Evolutionary conservation across 2,113 vertebrate species (phyloP), one percentile per base, ranked within the genome.

Genomic region (Gallinago media): DNA sequence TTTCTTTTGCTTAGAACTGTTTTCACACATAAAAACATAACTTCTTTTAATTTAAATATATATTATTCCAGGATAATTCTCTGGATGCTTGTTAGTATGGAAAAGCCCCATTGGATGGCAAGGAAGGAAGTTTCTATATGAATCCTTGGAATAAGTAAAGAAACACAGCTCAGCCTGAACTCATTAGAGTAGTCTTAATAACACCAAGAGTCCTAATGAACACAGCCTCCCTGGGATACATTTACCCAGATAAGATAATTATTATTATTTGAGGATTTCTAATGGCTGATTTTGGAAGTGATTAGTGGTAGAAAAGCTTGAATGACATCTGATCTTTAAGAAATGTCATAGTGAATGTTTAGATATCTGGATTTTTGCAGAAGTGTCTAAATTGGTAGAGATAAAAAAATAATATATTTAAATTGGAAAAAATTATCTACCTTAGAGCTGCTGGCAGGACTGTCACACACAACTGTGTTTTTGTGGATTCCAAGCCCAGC

Each of bases 41-140:
- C 12, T 52, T 42, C 9, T 25, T 7, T 5, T 6, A 68, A 67
- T 61, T 55, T 56, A 38, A 38, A 10, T 29, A 5, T 49, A 23
- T 81, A n/a, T n/a, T 71, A 3, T 49, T 74, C 29, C 26, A 56
- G 25, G 31, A 26, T 10, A 42, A 8, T 47, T 79, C 52, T 38
- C 12, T 34, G 52, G 44, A 34, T 61, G 10, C 27, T 75, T 94
- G 13, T 16, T 50, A 25, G 32, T 38, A 40, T 0, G 1, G 38
- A 72, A 52, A 15, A 52, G 7, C 4, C 12, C 0, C 9, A 16
- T 0, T n/a, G 17, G 11, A 32, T 15, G 11, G 4, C 34, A 61
- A 86, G 50, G 9, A 56, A 59, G 22, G 44, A 66, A 23, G 29
- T 52, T 80, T 83, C 11, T 29, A 0, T 34, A 22, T 61, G 8